Base-by-base conservation (phyloP, 53 echinoderm and acorn worm genomes). In the Mesocentrotus franciscanus region DNA sequence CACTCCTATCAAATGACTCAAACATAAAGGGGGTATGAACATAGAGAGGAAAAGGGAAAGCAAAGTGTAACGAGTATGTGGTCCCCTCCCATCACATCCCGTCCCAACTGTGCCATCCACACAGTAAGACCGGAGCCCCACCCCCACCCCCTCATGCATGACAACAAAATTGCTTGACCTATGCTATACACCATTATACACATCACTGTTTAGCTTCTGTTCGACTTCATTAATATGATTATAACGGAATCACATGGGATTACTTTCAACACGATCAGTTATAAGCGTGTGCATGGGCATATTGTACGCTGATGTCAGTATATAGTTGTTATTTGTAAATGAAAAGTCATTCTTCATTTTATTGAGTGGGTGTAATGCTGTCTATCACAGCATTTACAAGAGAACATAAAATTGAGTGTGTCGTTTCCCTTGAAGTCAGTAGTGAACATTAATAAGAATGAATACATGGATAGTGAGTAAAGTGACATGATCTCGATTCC, bases 401-500 rank as follows among this genome's bases (percentile, higher is more conserved):
- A 55, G 42, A 84, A 9, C 30, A 78, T 34, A 42, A 84, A 49
- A 84, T 1, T 58, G 87, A 87, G 84, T 49, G 36, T 84, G 49
- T 84, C 87, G 10, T 26, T 57, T 58, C 10, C 14, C 12, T 10
- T 58, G 13, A 17, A 87, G 27, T 87, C 13, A 27, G 87, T n/a
- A 57, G 10, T 58, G 87, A 87, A 87, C 87, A 87, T 87, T 85
- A 87, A 87, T 87, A 57, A 35, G 87, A 87, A 87, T 57, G 87
- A 58, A 87, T 87, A 35, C 27, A 15, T 87, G 87, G 10, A 87
- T 10, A n/a, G n/a, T n/a, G 58, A 57, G 57, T 87, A 22, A 87
- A 87, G 87, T 87, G 87, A 87, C 87, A 87, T 87, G 87, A n/a
- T 87, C 87, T 27, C 58, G 11, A 87, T 87, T 58, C 27, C 29